Conservation (phyloP, 2,888 invertebrate species). For the Standfussiana lucernea region DNA sequence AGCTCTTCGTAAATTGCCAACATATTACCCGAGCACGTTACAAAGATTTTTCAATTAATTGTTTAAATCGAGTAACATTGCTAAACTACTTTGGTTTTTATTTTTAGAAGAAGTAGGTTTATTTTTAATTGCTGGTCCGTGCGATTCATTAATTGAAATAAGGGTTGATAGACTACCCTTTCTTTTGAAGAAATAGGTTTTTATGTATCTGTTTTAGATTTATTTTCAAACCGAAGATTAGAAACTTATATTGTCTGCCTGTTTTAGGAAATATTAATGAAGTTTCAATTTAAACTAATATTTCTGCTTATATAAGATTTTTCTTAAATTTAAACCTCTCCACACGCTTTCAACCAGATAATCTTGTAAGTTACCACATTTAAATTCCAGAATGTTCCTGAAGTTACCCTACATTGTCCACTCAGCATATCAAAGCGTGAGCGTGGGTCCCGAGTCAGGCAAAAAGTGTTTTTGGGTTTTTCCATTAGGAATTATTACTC, state of each 20-base stretch:
- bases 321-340: background rate
- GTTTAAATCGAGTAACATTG: constrained; percentile 27
- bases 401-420: background rate
- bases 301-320: background rate
- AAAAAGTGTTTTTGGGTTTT: background rate
- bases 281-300: constrained; percentile 1
- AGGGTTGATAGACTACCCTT: constrained; percentile 16
- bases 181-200: background rate
- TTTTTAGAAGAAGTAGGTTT: background rate
- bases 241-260: background rate
- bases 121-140: constrained; percentile 6
- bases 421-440: background rate
- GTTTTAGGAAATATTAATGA: background rate
- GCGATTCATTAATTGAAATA: constrained; percentile 10
- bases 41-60: constrained; percentile 53
- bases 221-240: background rate
- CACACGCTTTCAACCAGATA: background rate
- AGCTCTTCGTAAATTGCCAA: constrained; percentile 56
- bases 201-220: background rate
- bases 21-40: constrained; percentile 47
- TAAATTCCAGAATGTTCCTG: too few relatives aligned
- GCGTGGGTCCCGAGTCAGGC: background rate
- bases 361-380: background rate
- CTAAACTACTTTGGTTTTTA: constrained; percentile 27
- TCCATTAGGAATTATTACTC: background rate